Conservation (phyloP, 2,888 invertebrate species). For the Beris morrisii region DNA sequence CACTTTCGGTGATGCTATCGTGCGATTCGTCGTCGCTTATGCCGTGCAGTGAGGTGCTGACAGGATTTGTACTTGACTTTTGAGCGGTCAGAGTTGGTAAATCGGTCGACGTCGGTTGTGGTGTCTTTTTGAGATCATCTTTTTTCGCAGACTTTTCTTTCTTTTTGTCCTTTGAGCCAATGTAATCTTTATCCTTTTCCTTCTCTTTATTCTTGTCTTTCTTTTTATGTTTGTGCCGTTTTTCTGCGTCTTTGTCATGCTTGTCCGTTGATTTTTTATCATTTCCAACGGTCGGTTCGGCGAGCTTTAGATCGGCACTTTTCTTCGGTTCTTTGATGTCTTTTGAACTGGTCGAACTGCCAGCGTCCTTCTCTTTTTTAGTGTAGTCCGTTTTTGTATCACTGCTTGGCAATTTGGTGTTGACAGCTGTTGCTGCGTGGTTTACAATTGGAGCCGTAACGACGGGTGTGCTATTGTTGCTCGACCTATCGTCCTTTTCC, state of each 20-base stretch:
- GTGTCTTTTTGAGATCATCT: constrained; percentile 44
- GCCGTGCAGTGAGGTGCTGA: constrained; percentile 41
- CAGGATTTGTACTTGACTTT: constrained; percentile 39
- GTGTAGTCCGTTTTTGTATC: constrained; percentile 16
- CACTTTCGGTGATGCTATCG: constrained; percentile 47
- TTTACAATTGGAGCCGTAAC: background rate
- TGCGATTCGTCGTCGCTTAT: constrained; percentile 49
- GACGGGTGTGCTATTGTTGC: constrained; percentile 20
- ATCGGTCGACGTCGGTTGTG: constrained; percentile 17
- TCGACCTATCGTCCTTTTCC: constrained; percentile 43
- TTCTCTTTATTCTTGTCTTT: constrained; percentile 69
- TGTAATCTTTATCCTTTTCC: constrained; percentile 63
- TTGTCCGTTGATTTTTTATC: constrained; percentile 47
- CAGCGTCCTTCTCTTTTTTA: constrained; percentile 17
- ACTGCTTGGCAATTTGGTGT: constrained; percentile 41
- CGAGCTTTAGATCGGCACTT: constrained; percentile 15
- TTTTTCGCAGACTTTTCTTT: constrained; percentile 50
- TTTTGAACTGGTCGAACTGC: constrained; percentile 17
- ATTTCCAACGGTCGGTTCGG: background rate
- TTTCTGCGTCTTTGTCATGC: constrained; percentile 61
- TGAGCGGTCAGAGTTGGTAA: constrained; percentile 1
- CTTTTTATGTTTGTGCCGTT: constrained; percentile 64
- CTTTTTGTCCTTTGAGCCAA: constrained; percentile 44
- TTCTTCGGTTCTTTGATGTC: constrained; percentile 31
- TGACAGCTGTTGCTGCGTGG: constrained; percentile 42